Conservation (phyloP, 2,113 vertebrate species). For the Serinus canaria region DNA sequence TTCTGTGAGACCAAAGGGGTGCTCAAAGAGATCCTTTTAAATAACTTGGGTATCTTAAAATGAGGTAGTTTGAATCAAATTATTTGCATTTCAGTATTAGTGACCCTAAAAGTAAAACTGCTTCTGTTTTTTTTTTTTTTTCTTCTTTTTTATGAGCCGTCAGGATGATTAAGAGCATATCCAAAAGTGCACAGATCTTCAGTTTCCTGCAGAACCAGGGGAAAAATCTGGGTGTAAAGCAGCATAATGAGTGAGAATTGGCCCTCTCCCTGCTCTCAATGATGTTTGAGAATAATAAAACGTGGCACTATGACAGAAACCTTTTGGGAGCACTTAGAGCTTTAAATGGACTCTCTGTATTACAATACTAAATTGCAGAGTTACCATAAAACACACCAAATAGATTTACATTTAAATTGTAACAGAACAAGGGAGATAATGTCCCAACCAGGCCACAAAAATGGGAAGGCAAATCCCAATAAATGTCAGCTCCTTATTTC, state of each 20-base stretch:
- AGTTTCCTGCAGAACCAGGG: not conserved
- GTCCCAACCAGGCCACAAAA: not conserved
- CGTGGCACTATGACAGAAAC: not conserved
- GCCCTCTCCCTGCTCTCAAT: not conserved
- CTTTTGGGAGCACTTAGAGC: constrained; percentile 33
- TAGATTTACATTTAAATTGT: constrained; percentile 29
- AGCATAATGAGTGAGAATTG: not conserved
- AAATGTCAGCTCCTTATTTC: not conserved
- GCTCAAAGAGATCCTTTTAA: not conserved
- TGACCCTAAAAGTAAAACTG: not conserved
- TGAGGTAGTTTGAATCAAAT: not conserved
- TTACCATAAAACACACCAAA: constrained; percentile 4
- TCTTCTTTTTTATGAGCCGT: not conserved
- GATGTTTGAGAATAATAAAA: constrained; percentile 6
- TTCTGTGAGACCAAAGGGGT: not conserved
- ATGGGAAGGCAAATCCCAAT: not conserved
- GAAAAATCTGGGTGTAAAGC: not conserved
- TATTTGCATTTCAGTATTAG: not conserved
- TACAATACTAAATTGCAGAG: not conserved
- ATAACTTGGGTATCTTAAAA: not conserved
- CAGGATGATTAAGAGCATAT: not conserved
- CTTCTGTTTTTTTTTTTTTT: not conserved
- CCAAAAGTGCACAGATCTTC: not conserved
- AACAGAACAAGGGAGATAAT: not conserved
- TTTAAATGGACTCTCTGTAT: constrained; percentile 13